phyloP scores from a whole-genome alignment of 1,140 invertebrate species.

The Drosophila teissieri region DNA sequence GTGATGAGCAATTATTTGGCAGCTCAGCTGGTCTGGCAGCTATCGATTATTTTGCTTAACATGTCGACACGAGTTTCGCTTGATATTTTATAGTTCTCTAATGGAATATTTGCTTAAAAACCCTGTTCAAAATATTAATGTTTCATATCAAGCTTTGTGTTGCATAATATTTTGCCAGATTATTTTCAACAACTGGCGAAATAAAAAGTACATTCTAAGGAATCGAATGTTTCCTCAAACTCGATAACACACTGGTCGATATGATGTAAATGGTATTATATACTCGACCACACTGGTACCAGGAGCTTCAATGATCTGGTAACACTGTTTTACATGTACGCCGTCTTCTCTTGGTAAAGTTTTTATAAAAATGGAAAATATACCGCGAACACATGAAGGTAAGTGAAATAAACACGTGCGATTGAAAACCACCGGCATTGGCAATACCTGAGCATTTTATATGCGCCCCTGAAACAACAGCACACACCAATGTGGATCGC shows the following conservation, averaged over 20 bases:
- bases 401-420: slow-evolving; percentile 85
- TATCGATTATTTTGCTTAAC: neutral
- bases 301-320: too few species aligned
- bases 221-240: neutral
- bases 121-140: neutral
- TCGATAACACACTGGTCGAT: too few species aligned
- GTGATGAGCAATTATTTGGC: neutral
- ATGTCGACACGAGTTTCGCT: neutral
- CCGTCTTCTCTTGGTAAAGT: slow-evolving; percentile 52
- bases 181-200: too few species aligned
- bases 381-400: slow-evolving; percentile 92
- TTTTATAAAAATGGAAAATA: slow-evolving; percentile 88
- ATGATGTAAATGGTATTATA: too few species aligned
- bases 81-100: too few species aligned
- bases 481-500: too few species aligned
- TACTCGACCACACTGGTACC: too few species aligned
- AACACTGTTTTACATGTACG: slow-evolving; percentile 63
- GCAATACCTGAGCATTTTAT: too few species aligned
- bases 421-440: neutral
- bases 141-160: neutral
- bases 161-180: too few species aligned
- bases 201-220: too few species aligned
- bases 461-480: too few species aligned
- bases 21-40: neutral
- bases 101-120: too few species aligned